Evolutionary conservation across 2,797 vertebrate species (phyloP).

Genomic region (Clarias pachynema): DNA sequence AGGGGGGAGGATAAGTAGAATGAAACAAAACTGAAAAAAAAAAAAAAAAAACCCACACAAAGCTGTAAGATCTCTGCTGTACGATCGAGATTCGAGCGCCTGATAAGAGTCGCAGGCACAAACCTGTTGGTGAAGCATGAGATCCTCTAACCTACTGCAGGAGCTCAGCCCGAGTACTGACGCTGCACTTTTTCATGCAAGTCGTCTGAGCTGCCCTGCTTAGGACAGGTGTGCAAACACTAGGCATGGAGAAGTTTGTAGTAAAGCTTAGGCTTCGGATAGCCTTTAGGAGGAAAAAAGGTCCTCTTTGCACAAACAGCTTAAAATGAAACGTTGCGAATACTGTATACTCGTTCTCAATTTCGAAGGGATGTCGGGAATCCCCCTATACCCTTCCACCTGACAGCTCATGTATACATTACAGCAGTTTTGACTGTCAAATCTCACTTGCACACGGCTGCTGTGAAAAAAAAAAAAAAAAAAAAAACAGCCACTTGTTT

Average conservation of each 20-base stretch:
- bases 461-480: slow-evolving; percentile 37
- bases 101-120: slow-evolving; percentile 30
- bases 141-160: slow-evolving; percentile 42
- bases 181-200: slow-evolving; percentile 19
- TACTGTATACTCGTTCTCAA: background rate
- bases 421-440: slow-evolving; percentile 45
- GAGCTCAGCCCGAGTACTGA: background rate
- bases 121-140: slow-evolving; percentile 28
- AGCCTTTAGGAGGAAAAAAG: background rate
- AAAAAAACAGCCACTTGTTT: slow-evolving; percentile 46
- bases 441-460: slow-evolving; percentile 27
- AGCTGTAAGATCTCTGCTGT: background rate
- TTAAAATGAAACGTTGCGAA: background rate
- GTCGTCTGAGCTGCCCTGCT: slow-evolving; percentile 36
- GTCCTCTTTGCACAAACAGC: slow-evolving; percentile 21
- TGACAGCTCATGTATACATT: background rate
- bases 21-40: slow-evolving; percentile 19
- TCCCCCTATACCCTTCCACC: background rate
- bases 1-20: slow-evolving; percentile 5
- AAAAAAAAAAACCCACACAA: background rate
- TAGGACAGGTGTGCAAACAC: slow-evolving; percentile 57
- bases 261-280: slow-evolving; percentile 38
- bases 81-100: slow-evolving; percentile 2
- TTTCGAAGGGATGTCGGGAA: too few species aligned
- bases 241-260: slow-evolving; percentile 41